These are phyloP conservation scores for Enchytraeus crypticus DNA, from an alignment of 2,888 invertebrate genomes.

Conservation along the genomic window DNA sequence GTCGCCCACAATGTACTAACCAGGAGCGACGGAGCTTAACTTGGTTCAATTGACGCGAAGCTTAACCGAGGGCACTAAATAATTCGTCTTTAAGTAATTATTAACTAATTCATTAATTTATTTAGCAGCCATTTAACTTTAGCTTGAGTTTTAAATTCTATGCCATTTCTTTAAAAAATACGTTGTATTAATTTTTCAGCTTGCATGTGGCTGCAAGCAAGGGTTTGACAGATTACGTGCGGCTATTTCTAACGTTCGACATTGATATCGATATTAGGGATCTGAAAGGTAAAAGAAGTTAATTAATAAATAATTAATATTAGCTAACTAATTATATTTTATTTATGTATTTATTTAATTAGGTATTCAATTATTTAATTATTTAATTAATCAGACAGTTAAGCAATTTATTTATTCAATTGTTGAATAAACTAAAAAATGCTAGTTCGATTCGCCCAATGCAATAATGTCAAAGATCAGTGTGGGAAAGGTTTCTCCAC, in stretches of 20 bases:
- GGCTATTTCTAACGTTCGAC: not conserved
- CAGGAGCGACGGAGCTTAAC: not conserved
- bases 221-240: not conserved
- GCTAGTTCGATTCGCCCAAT: too few relatives aligned
- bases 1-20: too few relatives aligned
- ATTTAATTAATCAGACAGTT: too few relatives aligned
- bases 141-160: not conserved
- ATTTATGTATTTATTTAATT: too few relatives aligned
- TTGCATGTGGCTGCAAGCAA: not conserved
- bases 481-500: too few relatives aligned
- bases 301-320: not conserved
- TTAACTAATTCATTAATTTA: not conserved
- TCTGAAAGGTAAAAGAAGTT: not conserved
- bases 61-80: not conserved
- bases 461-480: not conserved
- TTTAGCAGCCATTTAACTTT: not conserved
- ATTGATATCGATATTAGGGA: not conserved
- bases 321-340: not conserved
- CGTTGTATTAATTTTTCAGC: not conserved
- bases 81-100: not conserved
- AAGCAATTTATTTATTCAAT: too few relatives aligned
- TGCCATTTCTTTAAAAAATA: not conserved
- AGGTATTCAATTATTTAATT: too few relatives aligned
- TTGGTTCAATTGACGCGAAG: not conserved
- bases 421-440: too few relatives aligned